Base-by-base conservation (phyloP, 2,888 invertebrate species). In the Phytoseiulus persimilis region DNA sequence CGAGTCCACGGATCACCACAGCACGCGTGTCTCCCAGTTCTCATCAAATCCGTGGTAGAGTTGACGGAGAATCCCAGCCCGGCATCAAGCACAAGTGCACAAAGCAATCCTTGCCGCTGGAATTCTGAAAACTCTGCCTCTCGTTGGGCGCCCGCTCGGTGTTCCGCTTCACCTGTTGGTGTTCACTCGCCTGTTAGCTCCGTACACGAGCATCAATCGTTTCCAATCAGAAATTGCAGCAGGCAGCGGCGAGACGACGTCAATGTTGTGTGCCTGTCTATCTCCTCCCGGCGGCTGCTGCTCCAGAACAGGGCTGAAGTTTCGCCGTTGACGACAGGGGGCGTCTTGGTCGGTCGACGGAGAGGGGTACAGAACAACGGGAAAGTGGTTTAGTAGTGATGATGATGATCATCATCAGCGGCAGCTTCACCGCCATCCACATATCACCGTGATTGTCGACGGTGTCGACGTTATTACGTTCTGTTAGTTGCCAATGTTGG, bases 331-430 rank as follows among this genome's bases (percentile, higher is more conserved):
- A 65, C 65, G 65, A 28, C 65, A 65, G 65, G 65, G 65, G 65
- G 65, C 65, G 65, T 65, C 65, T 65, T 65, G 65, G 65, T 65
- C 65, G 65, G 65, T 65, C 65, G 65, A 65, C 65, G 65, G 65
- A 65, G 65, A 65, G 65, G 65, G 65, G 65, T 65, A 65, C 18
- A 65, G 65, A 65, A 65, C 65, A 65, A 65, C 65, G 65, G 65
- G 65, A 65, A 65, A 65, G 65, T 65, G 65, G 11, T 65, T 65
- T 65, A 65, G 65, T 65, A 65, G 65, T 65, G 65, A 65, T 65
- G 65, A 65, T 65, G 23, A 65, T 65, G 23, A 65, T 65, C 65
- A 65, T 23, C 65, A 65, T 65, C 65, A 65, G 18, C 65, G 65
- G 28, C 65, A 23, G 65, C 65, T 65, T 65, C 65, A 65, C 65